These are phyloP conservation scores for Ernsta delagoae DNA, from an alignment of 2,888 invertebrate species.

Conservation along the genomic window DNA sequence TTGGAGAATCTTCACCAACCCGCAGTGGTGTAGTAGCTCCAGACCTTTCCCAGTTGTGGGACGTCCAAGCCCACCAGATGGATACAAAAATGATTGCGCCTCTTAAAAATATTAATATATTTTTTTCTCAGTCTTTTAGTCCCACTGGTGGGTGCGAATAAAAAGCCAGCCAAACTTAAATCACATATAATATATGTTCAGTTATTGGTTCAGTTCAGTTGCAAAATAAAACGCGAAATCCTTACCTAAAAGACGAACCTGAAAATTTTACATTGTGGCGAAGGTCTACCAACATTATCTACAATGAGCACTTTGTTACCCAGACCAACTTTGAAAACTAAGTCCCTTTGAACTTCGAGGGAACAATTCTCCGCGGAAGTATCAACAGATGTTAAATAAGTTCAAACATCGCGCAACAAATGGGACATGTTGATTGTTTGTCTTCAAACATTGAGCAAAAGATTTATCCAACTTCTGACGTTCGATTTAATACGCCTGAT, in stretches of 20 bases:
- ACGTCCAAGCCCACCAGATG: too few relatives aligned
- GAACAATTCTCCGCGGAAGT: background rate
- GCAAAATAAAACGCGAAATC: slow-evolving; percentile 1
- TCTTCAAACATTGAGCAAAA: background rate
- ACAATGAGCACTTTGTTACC: background rate
- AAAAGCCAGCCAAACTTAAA: too few relatives aligned
- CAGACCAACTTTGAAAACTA: slow-evolving; percentile 4
- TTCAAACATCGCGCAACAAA: slow-evolving; percentile 1
- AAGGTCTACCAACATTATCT: too few relatives aligned
- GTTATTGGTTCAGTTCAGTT: too few relatives aligned
- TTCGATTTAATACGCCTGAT: background rate
- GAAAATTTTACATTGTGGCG: background rate
- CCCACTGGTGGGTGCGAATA: too few relatives aligned
- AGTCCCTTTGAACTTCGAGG: slow-evolving; percentile 1
- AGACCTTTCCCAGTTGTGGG: too few relatives aligned
- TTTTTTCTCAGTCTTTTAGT: too few relatives aligned
- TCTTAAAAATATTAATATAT: too few relatives aligned
- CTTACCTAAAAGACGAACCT: background rate
- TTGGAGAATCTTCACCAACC: too few relatives aligned
- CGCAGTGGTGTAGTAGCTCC: too few relatives aligned
- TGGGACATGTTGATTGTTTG: background rate
- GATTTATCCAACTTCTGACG: background rate
- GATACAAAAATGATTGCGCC: too few relatives aligned
- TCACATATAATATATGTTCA: too few relatives aligned
- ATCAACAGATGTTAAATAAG: slow-evolving; percentile 1